Conservation (phyloP, 35 echinoderm and acorn worm genomes). For the Apostichopus japonicus region DNA sequence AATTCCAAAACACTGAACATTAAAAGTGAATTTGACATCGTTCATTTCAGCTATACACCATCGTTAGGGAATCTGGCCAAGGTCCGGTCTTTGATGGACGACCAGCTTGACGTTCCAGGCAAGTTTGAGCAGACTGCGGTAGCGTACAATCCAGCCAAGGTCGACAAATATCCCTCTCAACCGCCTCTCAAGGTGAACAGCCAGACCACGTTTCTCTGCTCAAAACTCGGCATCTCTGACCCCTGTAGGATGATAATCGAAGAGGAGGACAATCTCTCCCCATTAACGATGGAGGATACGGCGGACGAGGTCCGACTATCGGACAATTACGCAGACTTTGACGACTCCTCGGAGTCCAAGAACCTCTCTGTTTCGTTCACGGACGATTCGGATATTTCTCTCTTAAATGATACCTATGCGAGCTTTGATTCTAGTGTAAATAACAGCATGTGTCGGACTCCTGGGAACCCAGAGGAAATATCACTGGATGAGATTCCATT, state of each 20-base stretch:
- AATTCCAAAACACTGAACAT: too few relatives aligned
- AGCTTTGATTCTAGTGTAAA: slow-evolving; percentile 66
- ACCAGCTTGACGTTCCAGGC: slow-evolving; percentile 73
- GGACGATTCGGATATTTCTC: slow-evolving; percentile 59
- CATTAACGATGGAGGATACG: slow-evolving; percentile 47
- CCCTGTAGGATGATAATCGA: slow-evolving; percentile 59
- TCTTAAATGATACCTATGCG: slow-evolving; percentile 65
- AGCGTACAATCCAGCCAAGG: slow-evolving; percentile 74
- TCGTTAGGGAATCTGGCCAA: slow-evolving; percentile 63
- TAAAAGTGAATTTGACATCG: too few relatives aligned
- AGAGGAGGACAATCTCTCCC: slow-evolving; percentile 42
- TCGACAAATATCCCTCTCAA: slow-evolving; percentile 54
- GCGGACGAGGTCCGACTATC: slow-evolving; percentile 56
- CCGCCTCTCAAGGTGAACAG: slow-evolving; percentile 74
- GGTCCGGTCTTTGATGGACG: slow-evolving; percentile 66
- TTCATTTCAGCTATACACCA: slow-evolving; percentile 21
- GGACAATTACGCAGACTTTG: slow-evolving; percentile 54
- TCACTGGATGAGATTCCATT: slow-evolving; percentile 63
- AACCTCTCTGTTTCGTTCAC: slow-evolving; percentile 64
- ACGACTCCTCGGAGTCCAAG: slow-evolving; percentile 71
- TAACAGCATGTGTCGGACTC: slow-evolving; percentile 53
- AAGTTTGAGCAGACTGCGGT: slow-evolving; percentile 83
- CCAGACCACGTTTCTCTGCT: slow-evolving; percentile 84
- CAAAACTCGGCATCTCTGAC: slow-evolving; percentile 69
- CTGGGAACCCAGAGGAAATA: slow-evolving; percentile 84